These are phyloP conservation scores for Grammomys dolichurus DNA, from an alignment of 2,113 vertebrate species.

Conservation along the genomic window DNA sequence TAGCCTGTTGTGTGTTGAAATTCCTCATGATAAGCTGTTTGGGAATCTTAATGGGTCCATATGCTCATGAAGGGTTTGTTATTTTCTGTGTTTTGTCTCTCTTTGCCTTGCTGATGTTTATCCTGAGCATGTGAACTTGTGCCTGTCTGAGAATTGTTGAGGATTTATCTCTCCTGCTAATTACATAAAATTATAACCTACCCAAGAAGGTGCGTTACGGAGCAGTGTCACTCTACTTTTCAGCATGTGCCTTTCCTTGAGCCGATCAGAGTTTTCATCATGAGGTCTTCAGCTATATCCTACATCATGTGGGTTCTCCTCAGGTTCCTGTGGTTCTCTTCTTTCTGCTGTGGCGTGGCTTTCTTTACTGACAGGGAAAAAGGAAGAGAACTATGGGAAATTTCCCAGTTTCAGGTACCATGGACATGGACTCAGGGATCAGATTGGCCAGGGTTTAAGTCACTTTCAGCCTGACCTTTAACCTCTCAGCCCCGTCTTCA, in stretches of 20 bases:
- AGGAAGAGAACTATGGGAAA: neutral
- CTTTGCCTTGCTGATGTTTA: neutral
- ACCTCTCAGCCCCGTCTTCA: neutral
- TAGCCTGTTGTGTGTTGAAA: neutral
- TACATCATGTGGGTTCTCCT: neutral
- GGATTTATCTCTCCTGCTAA: neutral
- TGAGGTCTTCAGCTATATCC: neutral
- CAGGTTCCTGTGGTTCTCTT: neutral
- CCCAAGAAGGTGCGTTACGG: neutral
- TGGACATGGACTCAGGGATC: neutral
- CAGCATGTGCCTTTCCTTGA: neutral
- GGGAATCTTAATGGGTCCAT: neutral
- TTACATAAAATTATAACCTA: neutral
- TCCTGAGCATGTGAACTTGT: neutral
- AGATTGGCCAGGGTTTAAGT: neutral
- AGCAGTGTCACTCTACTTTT: neutral
- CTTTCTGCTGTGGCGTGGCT: neutral
- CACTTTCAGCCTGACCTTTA: neutral
- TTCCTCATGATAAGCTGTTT: neutral
- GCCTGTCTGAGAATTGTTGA: neutral
- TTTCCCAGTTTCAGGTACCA: neutral
- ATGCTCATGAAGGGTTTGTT: neutral
- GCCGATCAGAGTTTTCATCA: neutral
- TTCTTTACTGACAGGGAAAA: neutral
- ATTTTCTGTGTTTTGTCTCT: neutral